Conservation (phyloP, 2,113 vertebrate species). For the Tinamus guttatus region DNA sequence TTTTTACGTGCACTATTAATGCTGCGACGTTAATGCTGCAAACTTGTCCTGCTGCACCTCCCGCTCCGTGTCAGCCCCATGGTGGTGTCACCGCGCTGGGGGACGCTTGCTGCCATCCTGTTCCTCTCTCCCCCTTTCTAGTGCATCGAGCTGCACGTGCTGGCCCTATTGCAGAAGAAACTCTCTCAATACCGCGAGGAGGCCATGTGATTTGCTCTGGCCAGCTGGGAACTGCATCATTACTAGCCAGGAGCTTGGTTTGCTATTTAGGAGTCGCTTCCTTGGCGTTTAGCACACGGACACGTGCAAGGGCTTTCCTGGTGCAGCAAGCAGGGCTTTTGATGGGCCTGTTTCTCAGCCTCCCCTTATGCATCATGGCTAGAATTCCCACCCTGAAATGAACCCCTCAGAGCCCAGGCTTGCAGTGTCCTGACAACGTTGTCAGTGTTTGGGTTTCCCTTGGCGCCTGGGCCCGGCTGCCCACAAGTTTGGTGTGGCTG, state of each 20-base stretch:
- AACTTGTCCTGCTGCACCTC: not conserved
- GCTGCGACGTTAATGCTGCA: not conserved
- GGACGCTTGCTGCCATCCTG: not conserved
- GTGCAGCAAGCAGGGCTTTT: slow-evolving; percentile 4
- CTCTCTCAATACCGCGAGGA: not conserved
- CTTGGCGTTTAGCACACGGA: not conserved
- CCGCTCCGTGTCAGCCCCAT: not conserved
- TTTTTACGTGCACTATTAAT: not conserved
- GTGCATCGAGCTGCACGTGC: too few relatives aligned
- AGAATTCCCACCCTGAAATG: slow-evolving; percentile 42
- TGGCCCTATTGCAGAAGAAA: not conserved
- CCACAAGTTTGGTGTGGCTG: slow-evolving; percentile 41
- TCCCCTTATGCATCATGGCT: not conserved
- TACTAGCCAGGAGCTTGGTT: not conserved
- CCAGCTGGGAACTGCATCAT: too few relatives aligned
- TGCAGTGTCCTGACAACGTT: slow-evolving; percentile 57
- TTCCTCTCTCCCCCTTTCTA: not conserved
- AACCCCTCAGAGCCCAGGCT: slow-evolving; percentile 38
- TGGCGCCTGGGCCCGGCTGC: slow-evolving; percentile 63
- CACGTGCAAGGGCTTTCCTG: not conserved
- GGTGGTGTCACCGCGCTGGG: too few relatives aligned
- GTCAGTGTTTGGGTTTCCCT: slow-evolving; percentile 71
- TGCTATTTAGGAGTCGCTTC: not conserved
- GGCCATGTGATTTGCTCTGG: not conserved
- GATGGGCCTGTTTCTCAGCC: not conserved